Conservation (phyloP, 2,113 vertebrate genomes). For the Cryptomyrus ogoouensis region DNA sequence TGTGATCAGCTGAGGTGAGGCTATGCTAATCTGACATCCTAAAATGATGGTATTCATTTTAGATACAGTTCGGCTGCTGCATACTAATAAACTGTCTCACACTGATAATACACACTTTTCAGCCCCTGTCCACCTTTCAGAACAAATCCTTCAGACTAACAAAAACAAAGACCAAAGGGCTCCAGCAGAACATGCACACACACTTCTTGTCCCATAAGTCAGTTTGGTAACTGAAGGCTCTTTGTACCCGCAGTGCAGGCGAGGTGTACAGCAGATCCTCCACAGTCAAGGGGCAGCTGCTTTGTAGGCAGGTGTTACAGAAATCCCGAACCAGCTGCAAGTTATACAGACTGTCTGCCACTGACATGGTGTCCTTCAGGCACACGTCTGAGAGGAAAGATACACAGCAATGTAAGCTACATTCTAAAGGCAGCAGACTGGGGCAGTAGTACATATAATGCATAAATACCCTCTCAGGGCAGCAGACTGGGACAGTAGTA, state of each 20-base stretch:
- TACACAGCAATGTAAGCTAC: background rate
- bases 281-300: constrained; percentile 70
- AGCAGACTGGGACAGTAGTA: constrained; percentile 75
- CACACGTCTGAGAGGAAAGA: constrained; percentile 67
- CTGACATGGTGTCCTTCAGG: constrained; percentile 87
- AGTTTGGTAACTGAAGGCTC: background rate
- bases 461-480: constrained; percentile 34
- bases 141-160: background rate
- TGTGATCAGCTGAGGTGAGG: background rate
- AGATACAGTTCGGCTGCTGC: background rate
- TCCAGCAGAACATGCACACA: background rate
- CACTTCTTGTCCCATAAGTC: background rate
- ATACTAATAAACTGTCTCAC: background rate
- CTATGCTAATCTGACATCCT: background rate
- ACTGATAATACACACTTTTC: background rate
- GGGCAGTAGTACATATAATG: constrained; percentile 51
- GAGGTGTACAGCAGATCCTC: constrained; percentile 83
- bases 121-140: background rate
- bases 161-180: background rate
- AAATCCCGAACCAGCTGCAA: constrained; percentile 78
- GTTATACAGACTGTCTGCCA: constrained; percentile 85
- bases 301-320: constrained; percentile 63
- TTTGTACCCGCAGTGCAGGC: constrained; percentile 62
- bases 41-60: background rate
- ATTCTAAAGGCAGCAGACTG: background rate